Percentiles rank a stretch among this genome's conserved stretches.
Evolutionary conservation across 2,113 vertebrate species (phyloP).

Genomic region (Indri indri): DNA sequence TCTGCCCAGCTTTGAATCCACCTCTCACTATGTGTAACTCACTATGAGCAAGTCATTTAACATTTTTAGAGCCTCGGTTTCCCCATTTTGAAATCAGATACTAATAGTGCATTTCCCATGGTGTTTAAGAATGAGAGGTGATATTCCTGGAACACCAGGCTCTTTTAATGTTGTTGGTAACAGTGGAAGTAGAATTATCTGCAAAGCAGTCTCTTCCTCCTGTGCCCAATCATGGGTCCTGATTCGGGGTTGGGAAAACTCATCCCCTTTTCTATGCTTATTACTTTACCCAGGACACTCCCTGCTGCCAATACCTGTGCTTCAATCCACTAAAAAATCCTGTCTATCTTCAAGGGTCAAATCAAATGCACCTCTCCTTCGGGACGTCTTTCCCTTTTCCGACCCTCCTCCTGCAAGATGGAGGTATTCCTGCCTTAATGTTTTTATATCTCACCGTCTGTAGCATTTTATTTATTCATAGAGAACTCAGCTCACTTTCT

Average conservation of each 20-base stretch:
- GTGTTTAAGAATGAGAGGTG: background rate
- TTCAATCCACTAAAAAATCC: background rate
- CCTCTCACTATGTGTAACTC: background rate
- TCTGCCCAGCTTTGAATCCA: background rate
- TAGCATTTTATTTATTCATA: background rate
- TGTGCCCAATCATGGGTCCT: fast-evolving
- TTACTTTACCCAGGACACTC: background rate
- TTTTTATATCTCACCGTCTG: background rate
- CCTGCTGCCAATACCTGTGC: background rate
- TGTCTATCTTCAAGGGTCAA: background rate
- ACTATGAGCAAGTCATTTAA: background rate
- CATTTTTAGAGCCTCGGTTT: background rate
- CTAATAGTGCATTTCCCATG: background rate
- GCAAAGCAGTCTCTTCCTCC: background rate
- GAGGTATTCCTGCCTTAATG: background rate
- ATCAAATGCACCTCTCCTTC: background rate
- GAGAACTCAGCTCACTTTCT: background rate
- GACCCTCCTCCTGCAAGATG: background rate
- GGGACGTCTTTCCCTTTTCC: background rate
- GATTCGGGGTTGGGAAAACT: background rate
- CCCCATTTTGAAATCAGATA: background rate
- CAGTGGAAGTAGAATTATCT: fast-evolving
- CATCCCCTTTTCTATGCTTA: background rate
- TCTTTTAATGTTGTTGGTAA: background rate
- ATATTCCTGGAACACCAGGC: background rate